Conservation (phyloP, 2,113 vertebrate genomes). For the Poeciliopsis turrubarensis region DNA sequence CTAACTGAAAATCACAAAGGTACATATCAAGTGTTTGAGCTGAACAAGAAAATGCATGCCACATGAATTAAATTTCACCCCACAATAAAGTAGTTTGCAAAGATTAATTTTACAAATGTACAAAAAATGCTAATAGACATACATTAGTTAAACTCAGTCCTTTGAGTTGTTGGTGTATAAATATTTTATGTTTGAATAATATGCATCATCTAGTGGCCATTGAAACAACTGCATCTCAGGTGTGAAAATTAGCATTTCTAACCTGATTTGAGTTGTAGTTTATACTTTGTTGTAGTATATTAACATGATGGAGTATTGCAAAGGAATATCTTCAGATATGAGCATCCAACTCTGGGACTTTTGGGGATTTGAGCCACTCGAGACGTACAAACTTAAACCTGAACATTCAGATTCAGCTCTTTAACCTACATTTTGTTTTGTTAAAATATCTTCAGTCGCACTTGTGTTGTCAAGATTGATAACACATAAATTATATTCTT, state of each 20-base stretch:
- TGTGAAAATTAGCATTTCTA: not conserved
- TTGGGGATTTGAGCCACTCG: not conserved
- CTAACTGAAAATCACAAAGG: too few relatives aligned
- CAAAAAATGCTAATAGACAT: too few relatives aligned
- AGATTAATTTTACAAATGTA: not conserved
- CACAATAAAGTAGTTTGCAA: not conserved
- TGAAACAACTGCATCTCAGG: not conserved
- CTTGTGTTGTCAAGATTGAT: too few relatives aligned
- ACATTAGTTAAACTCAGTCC: not conserved
- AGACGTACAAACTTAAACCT: not conserved
- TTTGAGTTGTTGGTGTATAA: not conserved
- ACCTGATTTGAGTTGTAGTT: not conserved
- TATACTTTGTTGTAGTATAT: not conserved
- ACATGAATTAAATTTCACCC: constrained; percentile 15
- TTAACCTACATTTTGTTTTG: too few relatives aligned
- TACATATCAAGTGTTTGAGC: not conserved
- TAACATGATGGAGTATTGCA: not conserved
- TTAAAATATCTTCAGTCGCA: too few relatives aligned
- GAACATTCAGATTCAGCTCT: too few relatives aligned
- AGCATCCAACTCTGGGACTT: not conserved
- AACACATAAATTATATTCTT: too few relatives aligned
- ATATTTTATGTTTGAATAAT: not conserved
- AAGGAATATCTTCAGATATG: not conserved
- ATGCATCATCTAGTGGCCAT: not conserved
- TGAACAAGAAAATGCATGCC: constrained; percentile 8